Evolutionary conservation across 2,888 invertebrate genomes (phyloP).

Genomic region (Lasioglossum oenotherae): DNA sequence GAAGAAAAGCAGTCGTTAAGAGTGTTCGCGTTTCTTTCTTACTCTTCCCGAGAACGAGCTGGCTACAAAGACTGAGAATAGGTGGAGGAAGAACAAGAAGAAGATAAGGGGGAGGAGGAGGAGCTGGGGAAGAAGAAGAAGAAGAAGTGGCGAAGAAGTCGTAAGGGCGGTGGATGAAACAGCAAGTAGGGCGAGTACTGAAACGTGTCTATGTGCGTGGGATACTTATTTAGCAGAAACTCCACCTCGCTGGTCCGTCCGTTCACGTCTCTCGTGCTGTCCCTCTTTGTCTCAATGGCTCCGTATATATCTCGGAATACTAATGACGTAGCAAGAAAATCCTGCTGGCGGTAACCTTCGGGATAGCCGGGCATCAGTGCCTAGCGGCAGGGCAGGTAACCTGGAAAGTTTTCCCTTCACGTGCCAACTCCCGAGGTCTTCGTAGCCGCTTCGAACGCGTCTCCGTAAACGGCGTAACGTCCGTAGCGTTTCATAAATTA

Average conservation of each 20-base stretch:
- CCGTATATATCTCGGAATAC: constrained; percentile 60
- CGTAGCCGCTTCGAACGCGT: constrained; percentile 50
- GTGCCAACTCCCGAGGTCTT: constrained; percentile 45
- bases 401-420: constrained; percentile 62
- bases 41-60: constrained; percentile 48
- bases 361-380: constrained; percentile 24
- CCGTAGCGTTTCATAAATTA: constrained; percentile 72
- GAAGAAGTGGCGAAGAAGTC: constrained; percentile 16
- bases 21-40: constrained; percentile 61
- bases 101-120: not conserved
- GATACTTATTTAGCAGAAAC: constrained; percentile 66
- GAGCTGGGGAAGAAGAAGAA: constrained; percentile 3
- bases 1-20: constrained; percentile 70
- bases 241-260: constrained; percentile 4
- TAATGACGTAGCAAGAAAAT: constrained; percentile 65
- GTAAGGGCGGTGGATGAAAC: constrained; percentile 32
- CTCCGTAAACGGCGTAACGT: constrained; percentile 66
- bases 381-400: constrained; percentile 35
- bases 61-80: constrained; percentile 6
- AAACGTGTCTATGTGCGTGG: constrained; percentile 70
- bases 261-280: constrained; percentile 23
- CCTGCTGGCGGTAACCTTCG: constrained; percentile 50
- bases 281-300: constrained; percentile 46
- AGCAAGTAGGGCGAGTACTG: constrained; percentile 66
- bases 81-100: constrained; percentile 31